Evolutionary conservation across 2,888 invertebrate genomes (phyloP), one percentile per base, ranked within the genome.

Genomic region (Aporophyla nigra): DNA sequence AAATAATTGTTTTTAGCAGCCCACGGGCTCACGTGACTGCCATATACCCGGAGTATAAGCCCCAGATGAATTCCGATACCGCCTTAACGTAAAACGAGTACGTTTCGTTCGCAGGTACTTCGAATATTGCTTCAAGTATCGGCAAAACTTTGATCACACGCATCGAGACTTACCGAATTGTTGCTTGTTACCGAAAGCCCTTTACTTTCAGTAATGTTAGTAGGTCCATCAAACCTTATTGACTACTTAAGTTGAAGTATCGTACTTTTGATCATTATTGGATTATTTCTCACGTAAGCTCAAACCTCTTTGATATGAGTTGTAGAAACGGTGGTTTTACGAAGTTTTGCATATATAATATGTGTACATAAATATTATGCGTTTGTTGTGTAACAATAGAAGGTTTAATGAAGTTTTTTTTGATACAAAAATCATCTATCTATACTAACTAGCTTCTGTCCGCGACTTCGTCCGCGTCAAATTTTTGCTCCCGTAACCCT

Each of bases 131-230:
- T 79, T 78, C 51, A 68, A 79, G 76, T 85, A 81, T 84, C 73
- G 79, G 79, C 78, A 77, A 82, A 88, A 82, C 81, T 87, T 89
- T 83, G 81, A 83, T 83, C 78, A 71, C 71, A 81, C 69, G 74
- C 76, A 80, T 76, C 66, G 68, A 65, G 49, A 74, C 76, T 80
- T 79, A 83, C 75, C 69, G 70, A 80, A 82, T 81, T 82, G 58
- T 84, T 80, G 62, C 74, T 75, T 83, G 75, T 80, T 86, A 77
- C 65, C 67, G 27, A 71, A 82, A 77, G 63, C 73, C 67, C 63
- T 76, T 46, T 74, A 53, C 61, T 73, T 78, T 77, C 19, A 62
- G 72, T 85, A 72, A 75, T 70, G 53, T 77, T 72, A 61, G 69
- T 63, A 59, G 40, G 63, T 61, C 75, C 76, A 71, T 77, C 73